Conservation (phyloP, 2,888 invertebrate species). For the Microdon myrmicae region DNA sequence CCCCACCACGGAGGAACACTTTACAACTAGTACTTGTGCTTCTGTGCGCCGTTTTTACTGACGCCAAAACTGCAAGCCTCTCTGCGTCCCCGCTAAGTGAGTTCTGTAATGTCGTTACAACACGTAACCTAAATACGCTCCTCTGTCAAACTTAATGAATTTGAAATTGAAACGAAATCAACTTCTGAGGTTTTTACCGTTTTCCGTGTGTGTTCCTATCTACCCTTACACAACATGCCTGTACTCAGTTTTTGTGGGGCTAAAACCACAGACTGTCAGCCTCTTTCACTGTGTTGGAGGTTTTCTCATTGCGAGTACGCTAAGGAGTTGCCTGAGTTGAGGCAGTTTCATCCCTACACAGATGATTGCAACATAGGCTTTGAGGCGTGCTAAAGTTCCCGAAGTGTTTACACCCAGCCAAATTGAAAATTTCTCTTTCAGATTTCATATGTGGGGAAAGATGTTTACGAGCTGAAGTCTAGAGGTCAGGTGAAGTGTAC, state of each 20-base stretch:
- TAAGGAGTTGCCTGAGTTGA: constrained; percentile 4
- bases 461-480: too few relatives aligned
- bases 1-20: too few relatives aligned
- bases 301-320: constrained; percentile 4
- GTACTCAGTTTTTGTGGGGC: constrained; percentile 14
- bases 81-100: constrained; percentile 44
- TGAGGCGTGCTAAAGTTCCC: constrained; percentile 42
- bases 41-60: too few relatives aligned
- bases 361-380: constrained; percentile 50
- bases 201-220: constrained; percentile 26
- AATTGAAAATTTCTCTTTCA: constrained; percentile 50
- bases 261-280: not conserved
- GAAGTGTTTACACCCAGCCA: constrained; percentile 48
- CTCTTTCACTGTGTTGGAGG: not conserved
- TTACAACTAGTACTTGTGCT: too few relatives aligned
- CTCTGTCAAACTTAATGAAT: constrained; percentile 52
- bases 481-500: too few relatives aligned
- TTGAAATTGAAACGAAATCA: constrained; percentile 52
- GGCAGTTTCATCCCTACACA: constrained; percentile 37
- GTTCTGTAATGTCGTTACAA: constrained; percentile 52
- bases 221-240: not conserved
- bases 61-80: too few relatives aligned
- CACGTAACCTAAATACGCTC: constrained; percentile 52
- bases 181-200: constrained; percentile 50
- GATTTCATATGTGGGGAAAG: constrained; percentile 49